Percentiles rank a stretch among this genome's conserved stretches.
phyloP scores from a whole-genome alignment of 2,888 invertebrate species.

The Lordiphosa fenestrarum region DNA sequence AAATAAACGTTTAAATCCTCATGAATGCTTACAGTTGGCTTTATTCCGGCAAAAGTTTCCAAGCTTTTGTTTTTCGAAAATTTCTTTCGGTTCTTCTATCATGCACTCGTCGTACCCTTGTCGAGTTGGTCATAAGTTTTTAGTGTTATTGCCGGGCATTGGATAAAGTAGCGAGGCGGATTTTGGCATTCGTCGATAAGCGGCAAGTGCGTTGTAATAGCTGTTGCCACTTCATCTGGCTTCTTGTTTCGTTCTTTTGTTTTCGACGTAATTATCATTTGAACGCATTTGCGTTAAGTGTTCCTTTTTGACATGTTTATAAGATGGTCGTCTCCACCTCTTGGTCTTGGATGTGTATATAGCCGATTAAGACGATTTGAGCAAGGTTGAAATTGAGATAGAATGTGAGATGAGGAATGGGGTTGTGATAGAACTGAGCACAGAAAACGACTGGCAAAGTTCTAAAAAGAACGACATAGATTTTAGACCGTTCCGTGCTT shows the following conservation, averaged over 20 bases:
- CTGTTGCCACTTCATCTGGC: constrained; percentile 68
- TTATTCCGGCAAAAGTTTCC: constrained; percentile 58
- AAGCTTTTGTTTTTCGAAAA: constrained; percentile 70
- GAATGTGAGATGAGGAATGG: constrained; percentile 24
- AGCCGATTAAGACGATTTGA: constrained; percentile 31
- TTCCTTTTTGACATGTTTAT: constrained; percentile 75
- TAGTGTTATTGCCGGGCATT: constrained; percentile 71
- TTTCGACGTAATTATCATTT: constrained; percentile 68
- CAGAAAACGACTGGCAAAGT: too few relatives aligned
- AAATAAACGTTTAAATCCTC: constrained; percentile 76
- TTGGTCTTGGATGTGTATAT: constrained; percentile 24
- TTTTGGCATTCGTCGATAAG: constrained; percentile 43
- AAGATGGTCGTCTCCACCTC: constrained; percentile 40
- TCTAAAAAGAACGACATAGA: too few relatives aligned
- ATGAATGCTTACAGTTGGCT: constrained; percentile 76
- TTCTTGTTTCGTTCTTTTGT: constrained; percentile 23
- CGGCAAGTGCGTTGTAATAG: constrained; percentile 71
- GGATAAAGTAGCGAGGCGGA: constrained; percentile 53
- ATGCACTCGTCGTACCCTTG: constrained; percentile 16
- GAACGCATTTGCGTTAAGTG: constrained; percentile 72
- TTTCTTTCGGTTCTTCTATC: constrained; percentile 46
- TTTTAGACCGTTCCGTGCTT: too few relatives aligned
- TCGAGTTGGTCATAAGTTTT: constrained; percentile 75
- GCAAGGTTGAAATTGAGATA: constrained; percentile 19
- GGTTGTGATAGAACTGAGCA: constrained; percentile 21